Base-by-base conservation (phyloP, 2,888 invertebrate genomes). In the Sympetrum striolatum region DNA sequence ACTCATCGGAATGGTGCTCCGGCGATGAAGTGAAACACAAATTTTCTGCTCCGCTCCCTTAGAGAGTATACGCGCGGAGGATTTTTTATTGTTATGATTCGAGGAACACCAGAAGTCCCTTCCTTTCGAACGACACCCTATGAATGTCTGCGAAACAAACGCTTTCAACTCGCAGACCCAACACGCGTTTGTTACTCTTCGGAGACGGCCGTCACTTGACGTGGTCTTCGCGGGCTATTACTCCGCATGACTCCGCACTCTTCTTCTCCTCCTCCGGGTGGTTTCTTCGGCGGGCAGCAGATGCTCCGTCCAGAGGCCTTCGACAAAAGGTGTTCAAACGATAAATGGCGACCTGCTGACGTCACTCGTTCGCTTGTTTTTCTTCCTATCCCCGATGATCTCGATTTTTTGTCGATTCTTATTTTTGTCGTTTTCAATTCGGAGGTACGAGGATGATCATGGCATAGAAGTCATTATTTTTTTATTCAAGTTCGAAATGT, bases 301-400 rank as follows among this genome's bases (percentile, higher is more conserved):
- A 60, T 64, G 60, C 86, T 80, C 64, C 86, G 18, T 18, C 31
- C 82, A 35, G 60, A 60, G 60, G 60, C 18, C 22, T 22, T 22
- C 44, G 25, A 31, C 25, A 18, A 35, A 35, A 82, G 25, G 58
- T 31, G 58, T 53, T 58, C 8, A n/a, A 18, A 35, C 82, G 82
- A 82, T 82, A 58, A 82, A 82, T 82, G 82, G 82, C 82, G 35
- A 58, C 31, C 82, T 44, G 82, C 53, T 82, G 82, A 82, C 82
- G 82, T 82, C 82, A 82, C 53, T 82, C 82, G 18, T 82, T 82
- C 82, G 53, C 25, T 31, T 58, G 73, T 73, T 73, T 73, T 73
- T 73, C 73, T 73, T 25, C 73, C 6, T 2, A 5, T 25, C 25
- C 18, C 25, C 31, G 1, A 1, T 73, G 73, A 6, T 25, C 31